phyloP scores from a whole-genome alignment of 2,797 vertebrate species.

The Mallotus villosus region DNA sequence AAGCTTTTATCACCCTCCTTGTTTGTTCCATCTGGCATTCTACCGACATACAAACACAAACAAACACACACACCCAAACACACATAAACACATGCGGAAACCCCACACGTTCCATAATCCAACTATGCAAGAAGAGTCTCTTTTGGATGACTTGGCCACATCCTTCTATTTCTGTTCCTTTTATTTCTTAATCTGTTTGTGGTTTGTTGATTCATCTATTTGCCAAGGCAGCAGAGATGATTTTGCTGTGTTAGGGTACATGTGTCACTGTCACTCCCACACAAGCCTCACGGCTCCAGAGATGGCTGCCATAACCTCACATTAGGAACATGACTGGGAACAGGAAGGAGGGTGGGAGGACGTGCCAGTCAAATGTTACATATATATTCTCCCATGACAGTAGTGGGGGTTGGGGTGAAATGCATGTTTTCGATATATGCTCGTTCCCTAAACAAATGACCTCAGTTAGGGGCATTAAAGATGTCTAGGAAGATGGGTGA shows the following conservation, averaged over 20 bases:
- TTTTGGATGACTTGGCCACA: conserved; percentile 18
- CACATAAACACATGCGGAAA: not conserved
- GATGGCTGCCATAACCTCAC: conserved; percentile 34
- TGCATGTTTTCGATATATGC: too few relatives aligned
- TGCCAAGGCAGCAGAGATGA: conserved; percentile 39
- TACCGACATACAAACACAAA: not conserved
- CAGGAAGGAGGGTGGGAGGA: too few relatives aligned
- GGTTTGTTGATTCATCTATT: conserved; percentile 42
- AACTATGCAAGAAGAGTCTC: not conserved
- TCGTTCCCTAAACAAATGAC: too few relatives aligned
- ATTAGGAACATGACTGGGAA: conserved; percentile 22
- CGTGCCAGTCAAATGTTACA: too few relatives aligned
- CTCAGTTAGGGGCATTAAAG: too few relatives aligned
- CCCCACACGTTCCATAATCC: not conserved
- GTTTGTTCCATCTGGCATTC: too few relatives aligned
- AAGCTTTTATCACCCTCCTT: too few relatives aligned
- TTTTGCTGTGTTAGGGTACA: conserved; percentile 37
- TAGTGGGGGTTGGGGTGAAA: too few relatives aligned
- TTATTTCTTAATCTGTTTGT: conserved; percentile 43
- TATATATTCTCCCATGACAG: too few relatives aligned
- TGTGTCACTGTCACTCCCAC: conserved; percentile 35
- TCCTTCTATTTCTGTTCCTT: conserved; percentile 41
- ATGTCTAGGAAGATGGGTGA: too few relatives aligned
- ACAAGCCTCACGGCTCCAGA: conserved; percentile 27
- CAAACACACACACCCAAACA: not conserved